Evolutionary conservation across 2,797 vertebrate species (phyloP), one percentile per base, ranked within the genome.

Genomic region (Betta splendens): DNA sequence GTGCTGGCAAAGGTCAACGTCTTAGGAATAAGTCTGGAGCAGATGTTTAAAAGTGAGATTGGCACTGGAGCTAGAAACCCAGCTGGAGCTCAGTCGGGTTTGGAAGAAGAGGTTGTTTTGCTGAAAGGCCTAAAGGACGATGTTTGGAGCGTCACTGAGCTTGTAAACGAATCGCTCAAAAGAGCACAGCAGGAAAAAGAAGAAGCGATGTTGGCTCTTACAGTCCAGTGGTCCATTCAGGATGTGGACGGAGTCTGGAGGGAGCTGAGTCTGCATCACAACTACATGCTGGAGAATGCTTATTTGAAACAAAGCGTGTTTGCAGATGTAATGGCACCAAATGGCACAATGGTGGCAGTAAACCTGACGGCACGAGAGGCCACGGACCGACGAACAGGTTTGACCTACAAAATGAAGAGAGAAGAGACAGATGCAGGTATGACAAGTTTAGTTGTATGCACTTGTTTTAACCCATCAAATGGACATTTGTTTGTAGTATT

Each of bases 61-160:
- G 22, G 15, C 2, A 51, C 7, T 68, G 17, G 49, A 0, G 22
- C 23, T 15, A 52, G 39, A 39, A 53, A 28, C 9, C 0, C 0
- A 22, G 40, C 20, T 28, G 15, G 42, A 53, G n/a, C 8, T 15
- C 29, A 1, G 3, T 16, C 47, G 1, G 55, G 20, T 11, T 70
- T 69, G 36, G 46, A 20, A 2, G 32, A 25, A n/a, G 57, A 70
- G 0, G 21, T 61, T 7, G 81, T 65, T 0, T 21, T 86, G 1
- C 71, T 89, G 28, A 72, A 22, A 35, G 88, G 87, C 40, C 58
- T 89, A 1, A 84, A 71, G 28, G 87, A 89, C 37, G 84, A 89
- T 1, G 77, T 89, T 36, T 26, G 85, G 60, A 69, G 71, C 2
- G 51, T 84, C 36, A 38, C 1, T 6, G 77, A 79, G 9, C 46